phyloP scores from a whole-genome alignment of 2,797 vertebrate genomes.

The Schizothorax lantsangensis region DNA sequence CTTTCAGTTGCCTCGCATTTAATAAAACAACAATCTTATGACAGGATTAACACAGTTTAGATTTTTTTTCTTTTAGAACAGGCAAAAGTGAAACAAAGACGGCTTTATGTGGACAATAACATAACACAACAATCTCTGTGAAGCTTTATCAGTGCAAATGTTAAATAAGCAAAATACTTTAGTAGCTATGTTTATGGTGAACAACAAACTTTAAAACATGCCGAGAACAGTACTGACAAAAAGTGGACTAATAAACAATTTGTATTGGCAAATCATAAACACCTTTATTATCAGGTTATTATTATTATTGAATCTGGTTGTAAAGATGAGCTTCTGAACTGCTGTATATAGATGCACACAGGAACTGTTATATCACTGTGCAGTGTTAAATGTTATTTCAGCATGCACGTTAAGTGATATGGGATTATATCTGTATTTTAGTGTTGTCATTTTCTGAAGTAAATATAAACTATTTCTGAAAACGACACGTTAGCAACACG shows the following conservation, averaged over 20 bases:
- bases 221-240: neutral
- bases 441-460: neutral
- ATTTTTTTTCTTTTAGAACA: neutral
- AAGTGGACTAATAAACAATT: neutral
- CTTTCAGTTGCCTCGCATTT: slow-evolving; percentile 29
- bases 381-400: neutral
- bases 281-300: neutral
- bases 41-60: neutral
- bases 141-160: neutral
- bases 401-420: neutral
- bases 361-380: neutral
- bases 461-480: neutral
- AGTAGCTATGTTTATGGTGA: neutral
- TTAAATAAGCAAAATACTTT: slow-evolving; percentile 2
- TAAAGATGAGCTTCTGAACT: neutral
- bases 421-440: neutral
- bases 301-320: neutral
- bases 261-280: neutral
- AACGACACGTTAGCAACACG: slow-evolving; percentile 3
- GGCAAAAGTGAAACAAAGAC: slow-evolving; percentile 15
- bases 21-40: neutral
- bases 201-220: neutral
- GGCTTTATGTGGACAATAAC: neutral
- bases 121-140: neutral
- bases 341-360: neutral